Conservation (phyloP, 2,797 vertebrate genomes). For the Hippocampus kuda region DNA sequence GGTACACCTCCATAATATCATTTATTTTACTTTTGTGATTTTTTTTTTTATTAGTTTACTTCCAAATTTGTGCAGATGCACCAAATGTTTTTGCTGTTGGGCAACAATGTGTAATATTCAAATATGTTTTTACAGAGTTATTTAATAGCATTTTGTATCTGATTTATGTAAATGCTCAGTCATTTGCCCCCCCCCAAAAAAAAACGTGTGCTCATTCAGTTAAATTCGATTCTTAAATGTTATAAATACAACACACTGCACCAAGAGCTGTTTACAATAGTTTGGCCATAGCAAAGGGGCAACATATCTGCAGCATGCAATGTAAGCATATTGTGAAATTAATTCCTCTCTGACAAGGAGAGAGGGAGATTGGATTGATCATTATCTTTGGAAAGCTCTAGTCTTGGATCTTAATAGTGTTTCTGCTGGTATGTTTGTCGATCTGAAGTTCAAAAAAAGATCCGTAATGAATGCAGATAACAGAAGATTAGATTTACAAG, state of each 20-base stretch:
- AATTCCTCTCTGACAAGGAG: neutral
- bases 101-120: too few species aligned
- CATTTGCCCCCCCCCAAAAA: neutral
- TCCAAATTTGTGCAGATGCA: too few species aligned
- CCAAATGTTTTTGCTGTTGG: too few species aligned
- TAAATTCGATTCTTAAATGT: neutral
- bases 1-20: neutral
- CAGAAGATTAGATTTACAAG: neutral
- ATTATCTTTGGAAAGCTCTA: conserved; percentile 2
- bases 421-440: neutral
- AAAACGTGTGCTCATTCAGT: neutral
- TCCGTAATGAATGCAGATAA: neutral
- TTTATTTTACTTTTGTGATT: neutral
- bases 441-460: neutral
- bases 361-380: neutral
- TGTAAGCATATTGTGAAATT: neutral
- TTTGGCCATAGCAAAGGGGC: neutral
- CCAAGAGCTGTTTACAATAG: neutral
- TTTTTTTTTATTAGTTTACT: neutral
- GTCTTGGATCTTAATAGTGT: neutral
- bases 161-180: neutral
- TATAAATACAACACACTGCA: neutral
- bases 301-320: neutral
- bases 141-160: neutral
- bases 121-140: too few species aligned